Percentiles rank a stretch among this genome's conserved stretches.
Evolutionary conservation across 2,113 vertebrate species (phyloP).

Genomic region (Laticauda colubrina): DNA sequence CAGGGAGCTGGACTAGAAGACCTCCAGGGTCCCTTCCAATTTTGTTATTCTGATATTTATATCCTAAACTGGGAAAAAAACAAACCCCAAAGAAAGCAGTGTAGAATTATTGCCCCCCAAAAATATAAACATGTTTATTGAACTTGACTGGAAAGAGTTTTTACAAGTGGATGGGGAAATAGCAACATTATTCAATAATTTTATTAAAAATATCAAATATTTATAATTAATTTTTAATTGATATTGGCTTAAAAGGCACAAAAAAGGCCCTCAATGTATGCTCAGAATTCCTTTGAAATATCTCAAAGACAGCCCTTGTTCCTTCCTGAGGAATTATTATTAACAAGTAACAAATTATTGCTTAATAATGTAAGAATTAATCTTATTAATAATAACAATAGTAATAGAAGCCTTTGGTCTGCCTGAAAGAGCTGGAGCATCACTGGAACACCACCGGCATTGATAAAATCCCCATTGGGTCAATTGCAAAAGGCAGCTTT

Average conservation of each 20-base stretch:
- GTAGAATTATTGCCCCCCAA: background rate
- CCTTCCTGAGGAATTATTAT: background rate
- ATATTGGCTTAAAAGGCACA: background rate
- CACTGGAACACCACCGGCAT: background rate
- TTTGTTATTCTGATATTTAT: background rate
- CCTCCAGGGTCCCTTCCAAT: background rate
- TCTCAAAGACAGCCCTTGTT: background rate
- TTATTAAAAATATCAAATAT: background rate
- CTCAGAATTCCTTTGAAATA: background rate
- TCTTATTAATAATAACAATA: background rate
- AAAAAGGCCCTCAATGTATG: background rate
- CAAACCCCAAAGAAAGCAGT: background rate
- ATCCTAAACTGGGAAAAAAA: background rate
- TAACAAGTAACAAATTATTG: background rate
- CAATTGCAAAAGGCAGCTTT: background rate
- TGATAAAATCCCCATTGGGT: background rate
- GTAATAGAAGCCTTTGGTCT: background rate
- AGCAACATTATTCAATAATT: background rate
- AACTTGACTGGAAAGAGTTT: background rate
- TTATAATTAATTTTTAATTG: background rate
- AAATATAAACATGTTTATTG: background rate
- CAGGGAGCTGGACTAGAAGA: background rate
- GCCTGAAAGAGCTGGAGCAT: background rate
- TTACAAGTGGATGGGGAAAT: background rate
- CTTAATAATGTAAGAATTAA: background rate